Base-by-base conservation (phyloP, 2,797 vertebrate genomes). In the Alcedo quadribrachys region DNA sequence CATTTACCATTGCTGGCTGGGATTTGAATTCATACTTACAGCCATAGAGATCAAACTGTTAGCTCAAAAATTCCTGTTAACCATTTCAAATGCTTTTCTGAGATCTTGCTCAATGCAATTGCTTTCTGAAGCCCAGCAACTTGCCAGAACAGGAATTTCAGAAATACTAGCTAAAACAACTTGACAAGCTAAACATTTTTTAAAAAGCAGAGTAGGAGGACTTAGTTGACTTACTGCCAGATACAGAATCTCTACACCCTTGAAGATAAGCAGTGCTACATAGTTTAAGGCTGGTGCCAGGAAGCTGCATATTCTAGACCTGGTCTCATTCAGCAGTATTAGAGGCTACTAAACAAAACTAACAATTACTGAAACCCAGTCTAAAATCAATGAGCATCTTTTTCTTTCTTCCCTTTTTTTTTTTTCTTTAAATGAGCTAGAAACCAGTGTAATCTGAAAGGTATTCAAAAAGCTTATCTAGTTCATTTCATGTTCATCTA, bases 171-270 rank as follows among this genome's bases (percentile, higher is more conserved):
- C 87, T 93, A 60, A 93, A 94, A 81, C 42, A 70, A 81, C 82
- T 84, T 92, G 92, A 87, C 70, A 91, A 92, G 78, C 74, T 57
- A 73, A 91, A 79, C 63, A 60, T 51, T 91, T 91, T 91, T 86
- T 60, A 55, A 81, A 81, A 89, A 88, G 40, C 12, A 21, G 70
- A 81, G 82, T 91, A 93, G 92, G 87, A 86, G 91, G 91, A 85
- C 77, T 76, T 67, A 16, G 55, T 48, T 95, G 89, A 81, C 27
- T 87, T 53, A 28, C 51, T 93, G 87, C 89, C 91, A 95, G 67
- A 45, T 76, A 15, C 91, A 67, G 73, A 84, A 61, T 55, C 48
- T 89, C 58, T 58, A 84, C 54, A 8, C 46, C 90, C 82, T 48
- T 8, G 4, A 35, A 91, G 85, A 92, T 75, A 60, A 85, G 86